These are phyloP conservation scores for Cheilosia urbana DNA, from an alignment of 2,888 invertebrate genomes.

Conservation along the genomic window DNA sequence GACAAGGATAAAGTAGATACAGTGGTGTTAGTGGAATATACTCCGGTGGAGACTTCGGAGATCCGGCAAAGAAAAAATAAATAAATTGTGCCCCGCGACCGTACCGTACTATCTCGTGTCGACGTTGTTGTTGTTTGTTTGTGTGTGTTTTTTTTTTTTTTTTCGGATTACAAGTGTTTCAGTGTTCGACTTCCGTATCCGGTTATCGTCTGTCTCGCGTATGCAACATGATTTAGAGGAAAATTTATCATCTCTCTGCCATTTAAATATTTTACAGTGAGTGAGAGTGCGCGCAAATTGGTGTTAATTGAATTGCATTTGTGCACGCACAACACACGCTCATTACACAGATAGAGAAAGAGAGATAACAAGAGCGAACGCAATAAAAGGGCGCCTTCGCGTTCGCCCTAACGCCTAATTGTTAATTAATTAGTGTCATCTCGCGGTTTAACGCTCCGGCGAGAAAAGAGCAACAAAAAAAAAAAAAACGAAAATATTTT, in stretches of 20 bases:
- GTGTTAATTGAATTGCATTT: conserved; percentile 75
- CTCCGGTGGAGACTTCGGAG: background rate
- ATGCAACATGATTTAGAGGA: conserved; percentile 54
- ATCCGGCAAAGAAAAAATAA: conserved; percentile 17
- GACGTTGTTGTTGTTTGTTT: conserved; percentile 1
- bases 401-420: conserved; percentile 47
- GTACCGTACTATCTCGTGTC: conserved; percentile 51
- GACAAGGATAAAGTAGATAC: conserved; percentile 68
- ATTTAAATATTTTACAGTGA: conserved; percentile 22
- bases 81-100: conserved; percentile 42
- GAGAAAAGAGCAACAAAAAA: conserved; percentile 17
- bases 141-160: conserved; percentile 1
- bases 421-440: conserved; percentile 74
- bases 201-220: conserved; percentile 62
- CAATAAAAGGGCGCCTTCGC: conserved; percentile 40
- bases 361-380: conserved; percentile 4
- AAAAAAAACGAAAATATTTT: conserved; percentile 21
- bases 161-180: conserved; percentile 21
- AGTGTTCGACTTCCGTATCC: conserved; percentile 71
- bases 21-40: conserved; percentile 36
- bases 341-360: conserved; percentile 20
- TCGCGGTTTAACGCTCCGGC: conserved; percentile 65
- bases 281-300: conserved; percentile 72
- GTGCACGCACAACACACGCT: conserved; percentile 64
- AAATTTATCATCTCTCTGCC: conserved; percentile 45